These are phyloP conservation scores for Andrena minutula DNA, from an alignment of 2,888 invertebrate species.

Conservation along the genomic window DNA sequence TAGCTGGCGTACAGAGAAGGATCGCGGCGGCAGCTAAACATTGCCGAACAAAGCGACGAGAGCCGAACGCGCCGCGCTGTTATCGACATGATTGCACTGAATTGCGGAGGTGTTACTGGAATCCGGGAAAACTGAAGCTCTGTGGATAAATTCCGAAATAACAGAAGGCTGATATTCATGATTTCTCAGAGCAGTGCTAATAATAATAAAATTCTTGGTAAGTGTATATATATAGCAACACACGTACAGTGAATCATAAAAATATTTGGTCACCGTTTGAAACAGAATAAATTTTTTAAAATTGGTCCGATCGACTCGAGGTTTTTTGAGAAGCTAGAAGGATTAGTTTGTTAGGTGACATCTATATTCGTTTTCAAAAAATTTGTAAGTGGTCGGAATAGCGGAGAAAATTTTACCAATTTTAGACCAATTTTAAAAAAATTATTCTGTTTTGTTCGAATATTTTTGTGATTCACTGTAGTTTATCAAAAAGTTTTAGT, in stretches of 20 bases:
- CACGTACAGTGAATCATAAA: no score
- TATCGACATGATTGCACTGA: conserved; percentile 18
- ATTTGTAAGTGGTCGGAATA: no score
- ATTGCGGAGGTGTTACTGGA: not conserved
- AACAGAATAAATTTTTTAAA: no score
- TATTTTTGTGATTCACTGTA: not conserved
- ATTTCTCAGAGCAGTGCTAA: no score
- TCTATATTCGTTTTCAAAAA: no score
- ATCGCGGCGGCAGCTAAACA: not conserved
- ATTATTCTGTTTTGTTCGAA: not conserved
- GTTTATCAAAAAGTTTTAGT: not conserved
- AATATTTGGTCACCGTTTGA: no score
- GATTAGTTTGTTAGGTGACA: no score
- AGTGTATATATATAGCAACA: no score
- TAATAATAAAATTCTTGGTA: no score
- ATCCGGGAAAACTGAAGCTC: not conserved
- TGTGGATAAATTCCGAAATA: not conserved
- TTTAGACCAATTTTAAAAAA: not conserved
- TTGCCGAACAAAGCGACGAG: not conserved
- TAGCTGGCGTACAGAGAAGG: not conserved
- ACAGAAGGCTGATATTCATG: not conserved
- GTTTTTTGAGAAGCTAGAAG: no score
- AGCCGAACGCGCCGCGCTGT: not conserved
- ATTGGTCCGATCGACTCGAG: no score
- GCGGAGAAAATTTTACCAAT: no score